Evolutionary conservation across 2,113 vertebrate species (phyloP).

Genomic region (Stercorarius parasiticus): DNA sequence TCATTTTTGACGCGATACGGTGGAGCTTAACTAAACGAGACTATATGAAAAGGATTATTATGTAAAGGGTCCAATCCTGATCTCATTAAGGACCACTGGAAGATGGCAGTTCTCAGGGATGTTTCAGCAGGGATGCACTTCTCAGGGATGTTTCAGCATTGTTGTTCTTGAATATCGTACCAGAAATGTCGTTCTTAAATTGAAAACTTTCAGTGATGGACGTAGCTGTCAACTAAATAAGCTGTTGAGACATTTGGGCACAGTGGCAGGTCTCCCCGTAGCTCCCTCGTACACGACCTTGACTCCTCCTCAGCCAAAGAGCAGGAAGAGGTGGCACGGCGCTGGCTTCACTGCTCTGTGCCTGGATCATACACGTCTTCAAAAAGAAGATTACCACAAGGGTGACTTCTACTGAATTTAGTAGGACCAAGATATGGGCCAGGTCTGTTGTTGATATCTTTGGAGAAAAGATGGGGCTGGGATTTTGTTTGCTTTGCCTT

Average conservation of each 20-base stretch:
- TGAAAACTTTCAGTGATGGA: neutral
- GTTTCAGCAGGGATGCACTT: neutral
- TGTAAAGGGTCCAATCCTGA: neutral
- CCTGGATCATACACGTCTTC: neutral
- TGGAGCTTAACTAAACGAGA: neutral
- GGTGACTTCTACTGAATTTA: neutral
- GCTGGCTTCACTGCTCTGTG: neutral
- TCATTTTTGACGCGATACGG: neutral
- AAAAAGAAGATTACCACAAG: neutral
- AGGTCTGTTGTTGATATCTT: neutral
- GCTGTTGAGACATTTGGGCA: neutral
- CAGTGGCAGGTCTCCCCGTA: neutral
- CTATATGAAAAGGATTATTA: neutral
- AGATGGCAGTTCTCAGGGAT: neutral
- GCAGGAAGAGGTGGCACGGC: neutral
- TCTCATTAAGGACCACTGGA: neutral
- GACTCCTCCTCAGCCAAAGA: neutral
- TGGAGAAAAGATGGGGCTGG: neutral
- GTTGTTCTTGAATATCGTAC: neutral
- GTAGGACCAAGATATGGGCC: neutral
- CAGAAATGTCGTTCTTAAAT: neutral
- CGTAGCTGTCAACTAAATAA: neutral
- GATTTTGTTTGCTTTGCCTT: neutral
- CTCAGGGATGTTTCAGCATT: neutral
- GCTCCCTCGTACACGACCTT: fast-evolving